These are phyloP conservation scores for Argyresthia goedartella DNA, from an alignment of 2,888 invertebrate species.

Conservation along the genomic window DNA sequence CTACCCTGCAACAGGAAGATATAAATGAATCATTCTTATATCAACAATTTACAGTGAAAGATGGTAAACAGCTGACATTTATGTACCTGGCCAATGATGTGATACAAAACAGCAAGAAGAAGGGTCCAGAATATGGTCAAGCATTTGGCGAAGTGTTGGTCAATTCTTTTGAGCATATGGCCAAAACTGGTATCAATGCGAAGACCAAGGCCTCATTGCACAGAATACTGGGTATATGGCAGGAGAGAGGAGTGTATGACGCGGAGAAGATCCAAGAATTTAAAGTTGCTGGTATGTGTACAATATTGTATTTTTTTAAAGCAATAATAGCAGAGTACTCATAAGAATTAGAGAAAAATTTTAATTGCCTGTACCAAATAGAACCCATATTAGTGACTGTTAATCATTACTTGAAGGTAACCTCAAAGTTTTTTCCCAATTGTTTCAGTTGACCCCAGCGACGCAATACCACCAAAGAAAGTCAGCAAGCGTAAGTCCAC, in stretches of 20 bases:
- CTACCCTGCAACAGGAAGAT: too few species aligned
- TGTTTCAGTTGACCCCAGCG: constrained; percentile 51
- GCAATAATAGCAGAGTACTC: too few species aligned
- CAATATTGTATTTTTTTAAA: neutral
- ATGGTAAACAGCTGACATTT: constrained; percentile 88
- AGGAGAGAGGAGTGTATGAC: constrained; percentile 91
- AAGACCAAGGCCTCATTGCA: constrained; percentile 85
- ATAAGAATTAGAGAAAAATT: too few species aligned
- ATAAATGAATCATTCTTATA: too few species aligned
- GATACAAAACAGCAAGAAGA: constrained; percentile 98
- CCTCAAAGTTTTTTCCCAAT: too few species aligned
- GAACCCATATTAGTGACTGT: too few species aligned
- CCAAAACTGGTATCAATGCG: constrained; percentile 78
- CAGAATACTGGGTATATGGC: constrained; percentile 91
- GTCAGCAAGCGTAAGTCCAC: constrained; percentile 40
- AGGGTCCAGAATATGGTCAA: constrained; percentile 94
- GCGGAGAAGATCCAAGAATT: constrained; percentile 84
- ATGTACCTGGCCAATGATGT: constrained; percentile 99
- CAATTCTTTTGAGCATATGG: constrained; percentile 89
- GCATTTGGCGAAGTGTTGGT: constrained; percentile 86
- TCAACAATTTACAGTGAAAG: constrained; percentile 83
- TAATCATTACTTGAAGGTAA: too few species aligned
- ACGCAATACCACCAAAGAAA: constrained; percentile 35
- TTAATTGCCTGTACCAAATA: too few species aligned
- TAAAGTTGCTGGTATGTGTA: constrained; percentile 69